Conservation (phyloP, 2,797 vertebrate genomes). For the Crocidura indochinensis region DNA sequence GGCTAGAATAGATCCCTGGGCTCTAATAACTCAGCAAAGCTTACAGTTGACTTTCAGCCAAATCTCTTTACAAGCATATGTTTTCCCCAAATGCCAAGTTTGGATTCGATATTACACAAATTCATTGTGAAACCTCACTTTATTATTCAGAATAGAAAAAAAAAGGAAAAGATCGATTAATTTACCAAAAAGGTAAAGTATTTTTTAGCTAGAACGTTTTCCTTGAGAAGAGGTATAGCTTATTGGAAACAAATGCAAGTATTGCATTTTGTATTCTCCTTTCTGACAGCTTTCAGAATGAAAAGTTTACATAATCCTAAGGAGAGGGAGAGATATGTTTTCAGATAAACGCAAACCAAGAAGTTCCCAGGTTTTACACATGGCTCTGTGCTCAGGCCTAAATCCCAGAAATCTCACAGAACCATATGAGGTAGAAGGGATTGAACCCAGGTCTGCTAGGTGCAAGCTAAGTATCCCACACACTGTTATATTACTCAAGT, state of each 20-base stretch:
- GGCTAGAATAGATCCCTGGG: conserved; percentile 62
- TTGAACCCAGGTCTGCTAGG: too few relatives aligned
- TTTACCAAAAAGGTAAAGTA: conserved; percentile 57
- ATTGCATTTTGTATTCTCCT: neutral
- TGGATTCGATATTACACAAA: conserved; percentile 59
- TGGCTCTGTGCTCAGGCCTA: too few relatives aligned
- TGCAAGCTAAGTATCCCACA: too few relatives aligned
- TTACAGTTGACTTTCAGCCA: conserved; percentile 70
- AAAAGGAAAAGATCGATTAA: conserved; percentile 26
- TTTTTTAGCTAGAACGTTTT: conserved; percentile 55
- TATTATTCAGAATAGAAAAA: conserved; percentile 68
- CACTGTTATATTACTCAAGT: too few relatives aligned
- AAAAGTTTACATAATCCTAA: conserved; percentile 56
- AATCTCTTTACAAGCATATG: conserved; percentile 45
- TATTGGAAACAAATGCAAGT: conserved; percentile 62
- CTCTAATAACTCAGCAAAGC: conserved; percentile 52
- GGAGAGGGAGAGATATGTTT: neutral
- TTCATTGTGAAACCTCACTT: conserved; percentile 52
- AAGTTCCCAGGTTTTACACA: too few relatives aligned
- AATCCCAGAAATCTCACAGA: too few relatives aligned
- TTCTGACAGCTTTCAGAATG: conserved; percentile 48
- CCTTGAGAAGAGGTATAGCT: neutral
- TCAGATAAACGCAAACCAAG: conserved; percentile 50
- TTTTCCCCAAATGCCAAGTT: conserved; percentile 70
- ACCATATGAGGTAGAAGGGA: too few relatives aligned